Base-by-base conservation (phyloP, 2,888 invertebrate genomes). In the Hemistola chrysoprasaria region DNA sequence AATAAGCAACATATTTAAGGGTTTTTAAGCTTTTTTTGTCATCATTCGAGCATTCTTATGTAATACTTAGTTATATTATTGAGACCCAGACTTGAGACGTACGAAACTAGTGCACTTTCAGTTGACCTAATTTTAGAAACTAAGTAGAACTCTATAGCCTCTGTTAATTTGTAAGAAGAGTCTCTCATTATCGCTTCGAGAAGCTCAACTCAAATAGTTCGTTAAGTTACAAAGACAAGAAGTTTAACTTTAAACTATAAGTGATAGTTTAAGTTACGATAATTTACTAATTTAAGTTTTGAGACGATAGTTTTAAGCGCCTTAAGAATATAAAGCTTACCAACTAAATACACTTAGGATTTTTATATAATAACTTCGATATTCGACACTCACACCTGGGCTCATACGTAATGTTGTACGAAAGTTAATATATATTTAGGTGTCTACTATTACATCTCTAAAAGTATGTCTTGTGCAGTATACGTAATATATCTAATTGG, bases 321-420 rank as follows among this genome's bases (percentile, higher is more conserved):
- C 11, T 35, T 32, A 26, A 10, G 31, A 29, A 23, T 23, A n/a
- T n/a, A n/a, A n/a, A n/a, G n/a, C 16, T 16, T 16, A 16, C 16
- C 4, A 3, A 16, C 16, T 16, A 4, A 3, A 16, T 2, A 16
- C 4, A 16, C 2, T n/a, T n/a, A 8, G n/a, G n/a, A n/a, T n/a
- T 49, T 39, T 52, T 50, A 47, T 35, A 28, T 37, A 53, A 51
- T n/a, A n/a, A n/a, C n/a, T n/a, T n/a, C n/a, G n/a, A n/a, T n/a
- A n/a, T n/a, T n/a, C n/a, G n/a, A n/a, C n/a, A n/a, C n/a, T n/a
- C n/a, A n/a, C n/a, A n/a, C n/a, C n/a, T n/a, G n/a, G n/a, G n/a
- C n/a, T n/a, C n/a, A n/a, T n/a, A n/a, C n/a, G n/a, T n/a, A n/a
- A n/a, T n/a, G n/a, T n/a, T n/a, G n/a, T n/a, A n/a, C n/a, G n/a